Conservation (phyloP, 2,888 invertebrate species). For the Unio pictorum region DNA sequence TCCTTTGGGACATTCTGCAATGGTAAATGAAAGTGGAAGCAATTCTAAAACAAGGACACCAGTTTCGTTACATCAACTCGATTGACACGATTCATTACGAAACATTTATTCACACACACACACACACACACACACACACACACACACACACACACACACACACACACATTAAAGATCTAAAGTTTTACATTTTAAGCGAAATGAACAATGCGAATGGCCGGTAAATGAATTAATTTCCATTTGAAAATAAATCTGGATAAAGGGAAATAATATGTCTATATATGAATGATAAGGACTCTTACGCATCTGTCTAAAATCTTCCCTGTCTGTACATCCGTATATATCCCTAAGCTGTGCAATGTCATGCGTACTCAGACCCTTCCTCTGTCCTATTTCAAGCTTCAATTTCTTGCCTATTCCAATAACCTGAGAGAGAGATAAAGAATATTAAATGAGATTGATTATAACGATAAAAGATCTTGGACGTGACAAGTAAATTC, state of each 20-base stretch:
- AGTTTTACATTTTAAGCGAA: no score
- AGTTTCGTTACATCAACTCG: no score
- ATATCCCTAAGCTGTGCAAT: constrained; percentile 64
- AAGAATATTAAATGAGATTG: constrained; percentile 1
- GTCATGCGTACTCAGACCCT: constrained; percentile 61
- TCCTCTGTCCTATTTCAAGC: constrained; percentile 61
- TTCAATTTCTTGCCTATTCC: constrained; percentile 57
- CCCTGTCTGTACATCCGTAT: constrained; percentile 62
- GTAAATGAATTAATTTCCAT: background rate
- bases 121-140: no score
- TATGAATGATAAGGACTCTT: constrained; percentile 5
- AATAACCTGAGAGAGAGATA: constrained; percentile 50
- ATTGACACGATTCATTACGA: no score
- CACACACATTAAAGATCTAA: no score
- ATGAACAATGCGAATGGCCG: no score
- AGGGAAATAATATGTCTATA: background rate
- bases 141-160: no score
- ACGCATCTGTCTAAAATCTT: constrained; percentile 47
- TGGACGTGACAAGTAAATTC: background rate
- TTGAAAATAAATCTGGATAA: background rate
- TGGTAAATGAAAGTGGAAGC: background rate
- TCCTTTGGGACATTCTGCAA: constrained; percentile 71
- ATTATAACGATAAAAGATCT: background rate
- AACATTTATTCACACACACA: no score
- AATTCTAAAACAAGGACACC: background rate